Conservation (phyloP, 2,113 vertebrate species). For the Cathartes aura region DNA sequence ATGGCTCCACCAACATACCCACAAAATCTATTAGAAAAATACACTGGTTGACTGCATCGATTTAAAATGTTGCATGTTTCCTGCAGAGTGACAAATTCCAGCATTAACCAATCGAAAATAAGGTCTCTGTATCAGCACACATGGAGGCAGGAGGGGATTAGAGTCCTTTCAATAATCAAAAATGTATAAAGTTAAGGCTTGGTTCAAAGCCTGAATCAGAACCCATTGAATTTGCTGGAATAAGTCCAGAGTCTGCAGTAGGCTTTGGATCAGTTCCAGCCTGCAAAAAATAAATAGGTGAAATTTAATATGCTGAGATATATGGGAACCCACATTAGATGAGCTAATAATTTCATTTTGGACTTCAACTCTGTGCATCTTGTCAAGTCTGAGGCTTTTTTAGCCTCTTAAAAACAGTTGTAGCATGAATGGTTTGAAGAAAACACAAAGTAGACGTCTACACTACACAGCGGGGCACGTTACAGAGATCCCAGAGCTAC, state of each 20-base stretch:
- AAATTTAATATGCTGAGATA: conserved; percentile 18
- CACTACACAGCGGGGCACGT: background rate
- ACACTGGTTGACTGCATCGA: background rate
- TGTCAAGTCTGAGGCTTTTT: background rate
- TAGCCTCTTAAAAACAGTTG: background rate
- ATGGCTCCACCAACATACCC: background rate
- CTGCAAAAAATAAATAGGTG: background rate
- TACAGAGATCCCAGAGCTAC: background rate
- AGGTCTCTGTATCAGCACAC: conserved; percentile 31
- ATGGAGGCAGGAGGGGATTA: conserved; percentile 41
- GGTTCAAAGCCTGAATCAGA: conserved; percentile 36
- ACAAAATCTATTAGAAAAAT: background rate
- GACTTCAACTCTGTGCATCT: background rate
- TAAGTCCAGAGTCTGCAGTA: conserved; percentile 1
- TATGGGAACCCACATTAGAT: background rate
- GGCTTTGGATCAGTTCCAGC: conserved; percentile 28
- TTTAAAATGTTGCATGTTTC: background rate
- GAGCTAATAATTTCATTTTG: background rate
- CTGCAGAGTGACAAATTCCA: conserved; percentile 3
- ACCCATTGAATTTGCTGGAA: conserved; percentile 38
- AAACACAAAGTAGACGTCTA: background rate
- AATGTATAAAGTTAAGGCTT: conserved; percentile 32
- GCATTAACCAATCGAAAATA: background rate
- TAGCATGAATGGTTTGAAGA: background rate
- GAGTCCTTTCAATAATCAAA: conserved; percentile 44